Base-by-base conservation (phyloP, 2,797 vertebrate species). In the Epinephelus malabaricus region DNA sequence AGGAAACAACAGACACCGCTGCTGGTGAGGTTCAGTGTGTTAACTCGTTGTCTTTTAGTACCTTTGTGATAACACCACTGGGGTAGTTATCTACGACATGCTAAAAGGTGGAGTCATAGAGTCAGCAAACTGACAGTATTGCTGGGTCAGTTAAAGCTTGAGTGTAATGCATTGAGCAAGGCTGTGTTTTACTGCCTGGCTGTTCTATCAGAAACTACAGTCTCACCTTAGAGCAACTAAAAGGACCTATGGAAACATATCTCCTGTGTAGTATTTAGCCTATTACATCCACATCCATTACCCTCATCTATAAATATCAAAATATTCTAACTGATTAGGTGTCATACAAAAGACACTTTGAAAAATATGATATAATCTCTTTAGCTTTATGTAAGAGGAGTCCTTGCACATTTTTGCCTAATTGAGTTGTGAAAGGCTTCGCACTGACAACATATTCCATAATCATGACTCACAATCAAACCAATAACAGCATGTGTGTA, bases 381-480 rank as follows among this genome's bases (percentile, higher is more conserved):
- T 11, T 25, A 38, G 18, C 53, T 50, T 58, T 9, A 6, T 51
- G 23, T 17, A 25, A 46, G 23, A 27, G 18, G 15, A 34, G 2
- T 71, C 14, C 6, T 14, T 50, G 15, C 30, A 19, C 6, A 50
- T 3, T 21, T 30, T 69, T 45, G 8, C 23, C 17, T 45, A 10
- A 50, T 46, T 38, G 8, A 45, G 8, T 21, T 61, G 9, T 50
- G 1, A 15, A 45, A 21, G 15, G 25, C 46, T 66, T 66, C 53
- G 10, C 34, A 56, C 12, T 45, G 40, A 49, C 47, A 55, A 12
- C n/a, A 56, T 21, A 59, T 79, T 40, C 68, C 15, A 78, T 0
- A 27, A 17, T 5, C 11, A 53, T 64, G 55, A 58, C 51, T 71
- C 23, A 51, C 68, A 56, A n/a, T 43, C 18, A 27, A 56, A 30